phyloP scores from a whole-genome alignment of 2,113 vertebrate species.

The Myocastor coypus region DNA sequence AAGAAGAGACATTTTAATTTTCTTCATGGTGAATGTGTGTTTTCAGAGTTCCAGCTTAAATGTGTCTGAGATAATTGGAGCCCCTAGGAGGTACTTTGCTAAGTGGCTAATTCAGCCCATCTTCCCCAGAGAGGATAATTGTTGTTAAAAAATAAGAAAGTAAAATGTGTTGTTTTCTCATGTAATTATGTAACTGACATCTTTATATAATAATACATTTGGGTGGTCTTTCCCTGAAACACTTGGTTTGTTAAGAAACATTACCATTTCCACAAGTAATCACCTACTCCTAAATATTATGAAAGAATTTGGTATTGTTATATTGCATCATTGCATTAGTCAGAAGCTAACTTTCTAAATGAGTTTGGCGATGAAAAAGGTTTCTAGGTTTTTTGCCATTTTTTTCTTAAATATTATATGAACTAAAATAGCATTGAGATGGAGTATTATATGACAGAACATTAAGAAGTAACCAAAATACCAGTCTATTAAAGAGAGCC shows the following conservation, averaged over 20 bases:
- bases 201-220: conserved; percentile 88
- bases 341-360: conserved; percentile 84
- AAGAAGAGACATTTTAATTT: conserved; percentile 81
- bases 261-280: conserved; percentile 86
- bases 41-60: conserved; percentile 81
- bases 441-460: conserved; percentile 71
- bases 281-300: conserved; percentile 87
- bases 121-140: conserved; percentile 81
- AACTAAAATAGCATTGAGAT: conserved; percentile 74
- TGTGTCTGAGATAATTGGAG: conserved; percentile 84
- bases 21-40: conserved; percentile 78
- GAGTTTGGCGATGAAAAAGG: conserved; percentile 83
- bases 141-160: conserved; percentile 81
- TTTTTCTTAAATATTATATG: conserved; percentile 69
- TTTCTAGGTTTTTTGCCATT: conserved; percentile 80
- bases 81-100: conserved; percentile 80
- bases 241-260: conserved; percentile 88
- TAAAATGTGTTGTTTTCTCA: conserved; percentile 83
- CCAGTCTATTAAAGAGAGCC: neutral
- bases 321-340: conserved; percentile 86
- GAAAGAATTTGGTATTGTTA: conserved; percentile 84
- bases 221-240: conserved; percentile 87
- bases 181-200: conserved; percentile 87
- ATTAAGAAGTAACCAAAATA: conserved; percentile 50
- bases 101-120: conserved; percentile 82